Evolutionary conservation across 2,888 invertebrate genomes (phyloP).

Genomic region (Heterodera filipjevi): DNA sequence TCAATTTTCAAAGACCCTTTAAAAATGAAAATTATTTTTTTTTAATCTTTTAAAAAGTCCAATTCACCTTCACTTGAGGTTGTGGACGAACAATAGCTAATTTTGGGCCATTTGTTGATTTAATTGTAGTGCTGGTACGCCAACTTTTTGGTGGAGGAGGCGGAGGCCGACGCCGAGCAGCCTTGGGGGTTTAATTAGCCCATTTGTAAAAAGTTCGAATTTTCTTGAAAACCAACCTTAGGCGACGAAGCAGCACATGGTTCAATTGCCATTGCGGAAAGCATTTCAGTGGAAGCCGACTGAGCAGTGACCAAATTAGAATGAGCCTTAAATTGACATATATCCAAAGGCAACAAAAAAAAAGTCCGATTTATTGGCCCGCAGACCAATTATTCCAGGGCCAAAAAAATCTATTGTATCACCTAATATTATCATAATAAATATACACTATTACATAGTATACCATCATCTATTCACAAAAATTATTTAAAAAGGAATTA

Average conservation of each 20-base stretch:
- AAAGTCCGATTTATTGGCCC: too few species aligned
- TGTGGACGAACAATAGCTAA: constrained; percentile 57
- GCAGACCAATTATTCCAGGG: too few species aligned
- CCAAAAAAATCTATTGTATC: too few species aligned
- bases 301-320: not conserved
- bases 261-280: constrained; percentile 11
- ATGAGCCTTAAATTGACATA: not conserved
- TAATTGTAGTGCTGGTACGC: not conserved
- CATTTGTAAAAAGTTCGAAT: too few species aligned
- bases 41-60: constrained; percentile 34
- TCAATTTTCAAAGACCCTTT: too few species aligned
- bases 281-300: constrained; percentile 1
- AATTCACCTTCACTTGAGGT: constrained; percentile 55
- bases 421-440: too few species aligned
- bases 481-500: too few species aligned
- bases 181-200: not conserved
- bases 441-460: too few species aligned
- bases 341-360: too few species aligned
- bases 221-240: not conserved
- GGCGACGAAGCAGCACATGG: constrained; percentile 13
- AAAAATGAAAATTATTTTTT: too few species aligned
- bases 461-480: too few species aligned
- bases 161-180: constrained; percentile 26
- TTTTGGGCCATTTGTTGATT: not conserved
- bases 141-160: constrained; percentile 23